Evolutionary conservation across 2,888 invertebrate species (phyloP), one percentile per base, ranked within the genome.

Genomic region (Helobdella robusta): DNA sequence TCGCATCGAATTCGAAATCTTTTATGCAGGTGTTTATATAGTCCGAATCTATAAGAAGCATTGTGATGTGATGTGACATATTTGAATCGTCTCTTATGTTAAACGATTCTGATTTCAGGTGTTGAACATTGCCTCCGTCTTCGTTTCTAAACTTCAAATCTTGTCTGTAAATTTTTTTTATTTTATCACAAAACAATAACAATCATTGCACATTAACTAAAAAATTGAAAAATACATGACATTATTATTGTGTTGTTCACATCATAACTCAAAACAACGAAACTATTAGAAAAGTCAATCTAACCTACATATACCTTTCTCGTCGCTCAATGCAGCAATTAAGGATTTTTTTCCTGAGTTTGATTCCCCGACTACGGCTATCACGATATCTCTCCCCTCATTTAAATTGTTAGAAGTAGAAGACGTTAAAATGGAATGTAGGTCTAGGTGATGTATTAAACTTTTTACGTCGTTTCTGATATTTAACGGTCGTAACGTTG

Each of bases 231-330:
- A n/a, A n/a, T n/a, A n/a, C n/a, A n/a, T n/a, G n/a, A n/a, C n/a
- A n/a, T n/a, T n/a, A n/a, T n/a, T n/a, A n/a, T n/a, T n/a, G n/a
- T n/a, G n/a, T n/a, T n/a, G n/a, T n/a, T n/a, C n/a, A n/a, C n/a
- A n/a, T n/a, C n/a, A n/a, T n/a, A n/a, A n/a, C n/a, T n/a, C n/a
- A n/a, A n/a, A n/a, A n/a, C n/a, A n/a, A n/a, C n/a, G n/a, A n/a
- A n/a, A n/a, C n/a, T n/a, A n/a, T n/a, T n/a, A n/a, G n/a, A n/a
- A n/a, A n/a, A n/a, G n/a, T n/a, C n/a, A 48, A 2, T 40, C 32
- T n/a, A 30, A 60, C 59, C 65, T 46, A 44, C 65, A 65, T 2
- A 65, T 46, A 34, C 65, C 65, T 20, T 52, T 46, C 8, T 65
- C 65, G 36, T 65, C 65, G 34, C 35, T 65, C 65, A 65, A 34